phyloP scores from a whole-genome alignment of 2,888 invertebrate genomes.

The Drosophila prolongata region DNA sequence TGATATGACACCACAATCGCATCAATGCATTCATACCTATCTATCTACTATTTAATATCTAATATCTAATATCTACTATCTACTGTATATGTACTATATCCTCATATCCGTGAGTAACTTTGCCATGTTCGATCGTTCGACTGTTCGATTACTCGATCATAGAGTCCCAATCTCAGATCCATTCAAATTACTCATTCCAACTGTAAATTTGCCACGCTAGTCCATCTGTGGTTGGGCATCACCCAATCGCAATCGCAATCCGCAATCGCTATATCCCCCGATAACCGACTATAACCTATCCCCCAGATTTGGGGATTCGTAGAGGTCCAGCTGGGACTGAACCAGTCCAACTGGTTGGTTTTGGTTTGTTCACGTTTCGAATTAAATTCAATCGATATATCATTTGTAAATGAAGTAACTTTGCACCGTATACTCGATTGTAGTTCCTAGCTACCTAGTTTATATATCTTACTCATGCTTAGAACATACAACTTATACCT shows the following conservation, averaged over 20 bases:
- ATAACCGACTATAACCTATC: constrained; percentile 9
- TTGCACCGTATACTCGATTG: constrained; percentile 27
- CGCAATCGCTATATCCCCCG: constrained; percentile 8
- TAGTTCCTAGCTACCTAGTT: constrained; percentile 16
- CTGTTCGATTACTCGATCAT: constrained; percentile 18
- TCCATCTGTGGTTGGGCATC: constrained; percentile 6
- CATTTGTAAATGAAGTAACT: constrained; percentile 35
- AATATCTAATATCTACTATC: not conserved
- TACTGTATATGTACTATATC: constrained; percentile 12
- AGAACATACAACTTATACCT: not conserved
- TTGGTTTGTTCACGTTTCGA: constrained; percentile 76
- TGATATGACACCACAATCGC: constrained; percentile 36
- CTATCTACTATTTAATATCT: not conserved
- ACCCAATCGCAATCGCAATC: constrained; percentile 6
- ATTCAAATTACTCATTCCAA: constrained; percentile 35
- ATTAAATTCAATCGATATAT: constrained; percentile 42
- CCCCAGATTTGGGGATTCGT: not conserved
- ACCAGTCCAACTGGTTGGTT: constrained; percentile 52
- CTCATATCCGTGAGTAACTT: constrained; percentile 22
- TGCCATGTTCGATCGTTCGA: constrained; percentile 13
- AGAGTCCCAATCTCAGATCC: constrained; percentile 22
- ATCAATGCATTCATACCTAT: constrained; percentile 10
- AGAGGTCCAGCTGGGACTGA: constrained; percentile 17
- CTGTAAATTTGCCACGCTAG: constrained; percentile 39
- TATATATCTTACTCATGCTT: constrained; percentile 3